A percentile compares a stretch with the other conserved stretches of the same genome.
Conservation (phyloP, 2,113 vertebrate species). For the Plotosus lineatus region DNA sequence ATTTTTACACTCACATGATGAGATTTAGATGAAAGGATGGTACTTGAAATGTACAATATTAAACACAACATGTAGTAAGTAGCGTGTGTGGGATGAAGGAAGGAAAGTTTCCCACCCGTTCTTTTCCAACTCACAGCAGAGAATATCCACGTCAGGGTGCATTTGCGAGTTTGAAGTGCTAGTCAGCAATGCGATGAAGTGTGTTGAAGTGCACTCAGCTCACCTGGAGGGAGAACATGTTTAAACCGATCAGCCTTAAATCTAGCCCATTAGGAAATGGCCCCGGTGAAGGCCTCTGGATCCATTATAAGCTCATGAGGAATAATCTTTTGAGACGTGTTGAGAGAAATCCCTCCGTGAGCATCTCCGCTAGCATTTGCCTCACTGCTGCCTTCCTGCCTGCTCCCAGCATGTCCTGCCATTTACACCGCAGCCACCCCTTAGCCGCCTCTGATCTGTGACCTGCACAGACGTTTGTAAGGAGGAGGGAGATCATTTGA, state of each 20-base stretch:
- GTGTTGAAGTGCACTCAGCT: slow-evolving; percentile 5
- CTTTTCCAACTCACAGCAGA: neutral
- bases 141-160: neutral
- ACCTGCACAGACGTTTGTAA: slow-evolving; percentile 24
- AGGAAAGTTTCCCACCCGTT: neutral
- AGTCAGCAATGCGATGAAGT: slow-evolving; percentile 15
- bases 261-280: slow-evolving; percentile 3
- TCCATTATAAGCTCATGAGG: slow-evolving; percentile 22
- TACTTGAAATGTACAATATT: neutral
- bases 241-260: slow-evolving; percentile 19
- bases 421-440: slow-evolving; percentile 35
- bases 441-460: slow-evolving; percentile 47
- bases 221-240: slow-evolving; percentile 12
- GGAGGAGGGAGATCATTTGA: slow-evolving; percentile 27
- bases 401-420: slow-evolving; percentile 42
- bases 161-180: neutral
- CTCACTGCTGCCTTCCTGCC: slow-evolving; percentile 35
- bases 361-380: slow-evolving; percentile 27
- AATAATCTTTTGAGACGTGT: slow-evolving; percentile 19
- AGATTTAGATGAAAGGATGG: neutral
- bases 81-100: neutral
- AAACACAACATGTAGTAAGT: neutral
- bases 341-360: slow-evolving; percentile 35
- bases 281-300: neutral
- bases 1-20: neutral